Evolutionary conservation across 1,140 invertebrate species (phyloP), one percentile per base, ranked within the genome.

Genomic region (Riptortus pedestris): DNA sequence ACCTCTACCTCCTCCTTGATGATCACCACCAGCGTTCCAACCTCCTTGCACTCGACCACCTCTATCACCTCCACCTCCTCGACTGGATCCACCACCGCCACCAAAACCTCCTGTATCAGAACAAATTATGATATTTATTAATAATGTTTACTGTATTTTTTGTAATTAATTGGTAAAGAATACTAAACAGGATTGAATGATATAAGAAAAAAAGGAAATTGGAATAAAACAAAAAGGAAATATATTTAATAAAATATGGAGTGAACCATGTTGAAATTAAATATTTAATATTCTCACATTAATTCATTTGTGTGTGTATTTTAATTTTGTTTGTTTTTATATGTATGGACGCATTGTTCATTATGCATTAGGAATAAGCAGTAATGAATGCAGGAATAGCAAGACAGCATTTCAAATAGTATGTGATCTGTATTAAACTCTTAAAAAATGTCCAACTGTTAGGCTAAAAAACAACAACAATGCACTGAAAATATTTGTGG

Each of bases 31-130:
- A 29, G 61, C 29, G 55, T 65, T 69, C 68, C 69, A 69, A 2
- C 69, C 68, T 28, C 66, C 69, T 67, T 68, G 67, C 2, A 69
- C 68, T 60, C 69, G 55, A 47, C 58, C 68, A 26, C 67, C 65
- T 45, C 66, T 27, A 29, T 47, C 47, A 27, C 59, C 28, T 26
- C 65, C 55, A 57, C 65, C 38, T 31, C 45, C 11, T 2, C 16
- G 26, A 59, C 57, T 12, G 26, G 7, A 66, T 63, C 70, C 66
- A 51, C 64, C 63, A n/a, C 62, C 62, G 47, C 66, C 66, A 31
- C 66, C 58, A 20, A 65, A 62, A 22, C 66, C 63, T 27, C 67
- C 65, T 61, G 67, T 65, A 61, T 68, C 65, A 4, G 67, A n/a
- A n/a, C n/a, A n/a, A n/a, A n/a, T 60, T 29, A 51, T 60, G n/a